Conservation (phyloP, 2,888 invertebrate species). For the Lepetodrilus schrolli region DNA sequence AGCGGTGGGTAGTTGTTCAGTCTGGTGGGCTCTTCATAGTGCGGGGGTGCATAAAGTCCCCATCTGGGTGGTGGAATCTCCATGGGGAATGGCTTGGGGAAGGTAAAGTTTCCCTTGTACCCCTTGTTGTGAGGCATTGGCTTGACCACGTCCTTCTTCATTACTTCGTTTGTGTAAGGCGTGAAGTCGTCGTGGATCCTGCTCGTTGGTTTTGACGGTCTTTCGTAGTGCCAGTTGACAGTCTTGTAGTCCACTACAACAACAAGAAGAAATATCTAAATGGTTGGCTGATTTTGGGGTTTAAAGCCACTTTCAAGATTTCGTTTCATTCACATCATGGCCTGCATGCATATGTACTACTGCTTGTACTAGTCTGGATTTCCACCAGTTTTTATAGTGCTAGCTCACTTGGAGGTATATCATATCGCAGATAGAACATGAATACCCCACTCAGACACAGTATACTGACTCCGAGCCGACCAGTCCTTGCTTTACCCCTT, state of each 20-base stretch:
- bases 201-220: slow-evolving; percentile 68
- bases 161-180: slow-evolving; percentile 65
- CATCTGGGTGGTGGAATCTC: slow-evolving; percentile 70
- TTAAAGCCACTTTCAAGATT: no score
- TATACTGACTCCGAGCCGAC: no score
- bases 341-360: no score
- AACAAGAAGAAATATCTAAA: no score
- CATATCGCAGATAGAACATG: no score
- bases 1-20: slow-evolving; percentile 77
- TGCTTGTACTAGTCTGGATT: no score
- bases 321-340: no score
- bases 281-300: no score
- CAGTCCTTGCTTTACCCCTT: no score
- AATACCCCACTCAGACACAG: no score
- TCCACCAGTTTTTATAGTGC: no score
- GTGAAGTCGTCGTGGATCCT: slow-evolving; percentile 61
- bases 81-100: slow-evolving; percentile 62
- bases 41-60: slow-evolving; percentile 71
- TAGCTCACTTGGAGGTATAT: no score
- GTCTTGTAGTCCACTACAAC: slow-evolving; percentile 68
- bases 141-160: slow-evolving; percentile 62
- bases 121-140: slow-evolving; percentile 65
- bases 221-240: slow-evolving; percentile 67
- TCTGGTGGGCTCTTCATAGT: slow-evolving; percentile 69
- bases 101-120: slow-evolving; percentile 55